Evolutionary conservation across 2,797 vertebrate species (phyloP).

Genomic region (Atherinosoma microstoma): DNA sequence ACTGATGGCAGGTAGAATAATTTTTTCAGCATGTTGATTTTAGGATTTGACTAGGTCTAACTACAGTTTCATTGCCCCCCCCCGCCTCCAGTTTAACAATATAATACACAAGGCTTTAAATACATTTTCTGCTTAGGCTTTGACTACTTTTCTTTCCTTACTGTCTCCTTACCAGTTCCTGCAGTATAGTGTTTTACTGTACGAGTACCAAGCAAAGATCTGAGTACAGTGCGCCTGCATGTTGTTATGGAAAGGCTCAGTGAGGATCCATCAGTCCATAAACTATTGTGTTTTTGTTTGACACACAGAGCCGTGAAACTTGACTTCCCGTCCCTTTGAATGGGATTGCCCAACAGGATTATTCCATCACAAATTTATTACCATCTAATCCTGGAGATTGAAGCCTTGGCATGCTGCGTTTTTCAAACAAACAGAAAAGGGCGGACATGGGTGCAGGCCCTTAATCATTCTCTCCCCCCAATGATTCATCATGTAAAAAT

Average conservation of each 20-base stretch:
- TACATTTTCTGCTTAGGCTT: too few species aligned
- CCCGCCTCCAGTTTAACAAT: too few species aligned
- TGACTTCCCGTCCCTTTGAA: conserved; percentile 63
- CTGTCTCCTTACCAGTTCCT: background rate
- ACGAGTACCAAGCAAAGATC: conserved; percentile 53
- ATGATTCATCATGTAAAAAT: conserved; percentile 41
- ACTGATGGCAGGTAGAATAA: too few species aligned
- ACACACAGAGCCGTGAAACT: conserved; percentile 69
- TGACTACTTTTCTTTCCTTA: background rate
- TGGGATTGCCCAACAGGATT: conserved; percentile 68
- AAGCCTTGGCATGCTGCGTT: conserved; percentile 43
- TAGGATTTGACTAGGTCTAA: too few species aligned
- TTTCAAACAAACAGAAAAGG: conserved; percentile 64
- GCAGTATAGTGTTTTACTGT: conserved; percentile 28
- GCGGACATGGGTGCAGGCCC: conserved; percentile 32
- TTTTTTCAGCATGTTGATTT: too few species aligned
- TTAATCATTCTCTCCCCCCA: conserved; percentile 54
- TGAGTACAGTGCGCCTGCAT: conserved; percentile 40
- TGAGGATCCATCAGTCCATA: conserved; percentile 56
- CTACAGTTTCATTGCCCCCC: too few species aligned
- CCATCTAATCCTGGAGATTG: conserved; percentile 73
- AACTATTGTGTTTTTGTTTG: conserved; percentile 68
- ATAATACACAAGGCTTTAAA: too few species aligned
- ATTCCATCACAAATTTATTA: conserved; percentile 77
- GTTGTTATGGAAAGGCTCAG: conserved; percentile 52